Evolutionary conservation across 2,113 vertebrate genomes (phyloP).

Genomic region (Bubo scandiacus): DNA sequence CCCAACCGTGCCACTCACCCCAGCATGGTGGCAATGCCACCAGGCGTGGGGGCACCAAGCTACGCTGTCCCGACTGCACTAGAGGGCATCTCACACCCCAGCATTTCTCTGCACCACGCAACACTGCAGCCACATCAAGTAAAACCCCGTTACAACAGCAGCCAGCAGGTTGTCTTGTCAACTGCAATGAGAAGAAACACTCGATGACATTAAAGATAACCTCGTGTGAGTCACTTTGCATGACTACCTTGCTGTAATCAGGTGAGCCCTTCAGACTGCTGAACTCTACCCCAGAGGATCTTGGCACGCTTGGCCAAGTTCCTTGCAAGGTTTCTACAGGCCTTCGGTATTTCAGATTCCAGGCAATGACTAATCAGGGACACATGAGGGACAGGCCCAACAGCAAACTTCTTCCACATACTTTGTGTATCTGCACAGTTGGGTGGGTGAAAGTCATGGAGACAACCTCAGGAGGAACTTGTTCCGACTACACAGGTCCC

Average conservation of each 20-base stretch:
- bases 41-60: fast-evolving
- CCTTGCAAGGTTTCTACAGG: not conserved
- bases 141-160: not conserved
- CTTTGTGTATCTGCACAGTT: not conserved
- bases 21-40: fast-evolving
- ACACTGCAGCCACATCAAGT: not conserved
- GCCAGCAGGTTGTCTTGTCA: slow-evolving; percentile 22
- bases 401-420: not conserved
- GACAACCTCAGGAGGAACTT: not conserved
- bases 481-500: not conserved
- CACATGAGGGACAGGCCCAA: not conserved
- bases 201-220: slow-evolving; percentile 51
- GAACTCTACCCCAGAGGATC: slow-evolving; percentile 21
- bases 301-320: not conserved
- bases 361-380: not conserved
- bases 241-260: slow-evolving; percentile 7
- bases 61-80: not conserved
- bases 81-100: not conserved
- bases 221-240: slow-evolving; percentile 40
- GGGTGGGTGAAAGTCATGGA: not conserved
- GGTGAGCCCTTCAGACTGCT: slow-evolving; percentile 16
- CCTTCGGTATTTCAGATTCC: not conserved
- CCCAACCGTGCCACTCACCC: not conserved
- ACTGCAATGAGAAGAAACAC: not conserved
- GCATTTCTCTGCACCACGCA: not conserved